Evolutionary conservation across 2,113 vertebrate genomes (phyloP), one percentile per base, ranked within the genome.

Genomic region (Stercorarius parasiticus): DNA sequence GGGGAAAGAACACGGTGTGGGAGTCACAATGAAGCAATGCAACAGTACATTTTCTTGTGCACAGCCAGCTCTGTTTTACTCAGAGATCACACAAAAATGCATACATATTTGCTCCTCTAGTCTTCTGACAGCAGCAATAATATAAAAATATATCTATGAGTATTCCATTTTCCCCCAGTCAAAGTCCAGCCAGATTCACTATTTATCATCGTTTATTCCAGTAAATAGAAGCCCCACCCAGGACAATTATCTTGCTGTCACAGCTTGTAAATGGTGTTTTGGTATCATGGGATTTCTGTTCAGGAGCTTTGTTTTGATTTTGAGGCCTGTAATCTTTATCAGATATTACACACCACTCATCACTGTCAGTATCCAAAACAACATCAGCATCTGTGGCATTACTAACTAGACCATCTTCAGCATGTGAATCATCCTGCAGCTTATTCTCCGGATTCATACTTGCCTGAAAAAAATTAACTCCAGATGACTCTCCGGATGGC

Each of bases 301-400:
- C 42, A 47, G 71, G 59, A 94, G 78, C 49, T 91, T 91, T 90
- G 82, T 90, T 96, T 97, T 81, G 79, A 93, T 95, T 95, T 64
- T 95, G 87, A 97, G 71, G 71, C 26, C 82, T 90, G 89, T 97
- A 94, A 97, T 97, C 84, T 96, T 97, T 94, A 96, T 92, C 94
- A 93, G 82, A 94, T 90, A 93, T 93, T 93, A 97, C 95, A 96
- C 64, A 94, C 95, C 62, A 97, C 96, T 96, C 94, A 95, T 96
- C 94, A 95, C 81, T 95, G 96, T 97, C 96, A 96, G 78, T 15
- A 91, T 80, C 64, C 80, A 58, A 69, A 88, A 91, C 95, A 85
- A 36, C 74, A 88, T 82, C 94, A 92, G 94, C 88, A 90, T 49
- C 90, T 50, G 16, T 66, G 52, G 76, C 69, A 20, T 45, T 85